Evolutionary conservation across 2,113 vertebrate genomes (phyloP), one percentile per base, ranked within the genome.

Genomic region (Steatornis caripensis): DNA sequence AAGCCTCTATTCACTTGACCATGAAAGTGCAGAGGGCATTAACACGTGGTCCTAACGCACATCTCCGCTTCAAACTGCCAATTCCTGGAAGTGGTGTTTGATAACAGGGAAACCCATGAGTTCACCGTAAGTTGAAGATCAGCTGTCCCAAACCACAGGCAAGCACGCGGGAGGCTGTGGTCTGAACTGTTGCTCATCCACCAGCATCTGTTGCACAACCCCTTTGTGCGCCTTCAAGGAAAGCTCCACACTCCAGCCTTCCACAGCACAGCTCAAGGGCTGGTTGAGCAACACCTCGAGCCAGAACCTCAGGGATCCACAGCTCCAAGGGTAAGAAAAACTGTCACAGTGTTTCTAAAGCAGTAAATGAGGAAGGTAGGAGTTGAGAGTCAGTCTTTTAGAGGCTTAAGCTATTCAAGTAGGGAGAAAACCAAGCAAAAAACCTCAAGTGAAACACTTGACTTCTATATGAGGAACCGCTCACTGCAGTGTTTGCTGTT

Each of bases 141-240:
- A 83, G 61, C 30, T 62, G 53, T n/a, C 34, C 58, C 61, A 55
- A 54, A 32, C 6, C 30, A 10, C 43, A 45, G 11, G 21, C 34
- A 8, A 70, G 14, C 36, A 58, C 43, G 37, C 6, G 32, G 1
- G 12, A 54, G 45, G 54, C 60, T 87, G 45, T 20, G n/a, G 17
- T 29, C 49, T 32, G n/a, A 74, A 12, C 55, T 62, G 8, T 20
- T 86, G 24, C 88, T 71, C 74, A 54, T 2, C 61, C 21, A 58
- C 51, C 43, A 18, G 15, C 58, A 45, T 6, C 48, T 27, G 14
- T 19, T 90, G 58, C 71, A 77, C 49, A 92, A 51, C 27, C 39
- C 46, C 65, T 9, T 6, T 0, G 0, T 3, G 55, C 2, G 1
- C 43, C 21, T 10, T 51, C 10, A 16, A 58, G 75, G 83, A n/a